These are phyloP conservation scores for Apis cerana DNA, from an alignment of 1,140 invertebrate genomes.

Conservation along the genomic window DNA sequence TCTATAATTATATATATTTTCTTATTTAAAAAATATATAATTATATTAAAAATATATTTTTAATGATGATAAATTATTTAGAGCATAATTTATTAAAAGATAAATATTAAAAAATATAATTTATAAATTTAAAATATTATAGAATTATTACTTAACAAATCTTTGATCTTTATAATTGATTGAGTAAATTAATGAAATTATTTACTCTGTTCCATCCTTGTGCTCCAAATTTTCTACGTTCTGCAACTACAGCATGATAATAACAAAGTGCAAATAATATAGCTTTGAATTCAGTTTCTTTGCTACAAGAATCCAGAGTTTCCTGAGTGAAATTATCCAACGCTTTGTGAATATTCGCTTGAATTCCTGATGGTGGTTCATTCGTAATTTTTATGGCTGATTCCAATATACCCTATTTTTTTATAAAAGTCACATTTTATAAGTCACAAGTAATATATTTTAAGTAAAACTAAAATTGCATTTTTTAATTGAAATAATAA, in stretches of 20 bases:
- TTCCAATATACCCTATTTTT: constrained; percentile 90
- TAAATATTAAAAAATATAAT: not conserved
- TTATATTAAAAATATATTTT: not conserved
- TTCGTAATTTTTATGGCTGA: constrained; percentile 98
- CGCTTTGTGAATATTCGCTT: constrained; percentile 96
- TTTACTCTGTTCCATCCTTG: constrained; percentile 95
- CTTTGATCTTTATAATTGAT: not conserved
- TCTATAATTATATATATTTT: not conserved
- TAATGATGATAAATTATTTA: not conserved
- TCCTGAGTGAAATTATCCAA: constrained; percentile 97
- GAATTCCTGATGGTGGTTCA: constrained; percentile 97
- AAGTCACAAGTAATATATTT: too few species aligned
- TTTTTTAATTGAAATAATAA: not conserved
- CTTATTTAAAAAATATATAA: not conserved
- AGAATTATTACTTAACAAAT: not conserved
- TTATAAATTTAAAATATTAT: not conserved
- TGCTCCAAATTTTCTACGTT: constrained; percentile 95
- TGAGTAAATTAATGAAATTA: not conserved
- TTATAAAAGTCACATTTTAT: too few species aligned
- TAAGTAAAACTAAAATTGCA: not conserved
- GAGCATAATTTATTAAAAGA: not conserved
- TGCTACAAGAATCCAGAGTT: constrained; percentile 94
- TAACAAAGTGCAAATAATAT: constrained; percentile 96
- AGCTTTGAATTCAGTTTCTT: constrained; percentile 96
- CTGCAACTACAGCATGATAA: constrained; percentile 96